phyloP scores from a whole-genome alignment of 1,140 invertebrate genomes.

The Philopotamus ludificatus region DNA sequence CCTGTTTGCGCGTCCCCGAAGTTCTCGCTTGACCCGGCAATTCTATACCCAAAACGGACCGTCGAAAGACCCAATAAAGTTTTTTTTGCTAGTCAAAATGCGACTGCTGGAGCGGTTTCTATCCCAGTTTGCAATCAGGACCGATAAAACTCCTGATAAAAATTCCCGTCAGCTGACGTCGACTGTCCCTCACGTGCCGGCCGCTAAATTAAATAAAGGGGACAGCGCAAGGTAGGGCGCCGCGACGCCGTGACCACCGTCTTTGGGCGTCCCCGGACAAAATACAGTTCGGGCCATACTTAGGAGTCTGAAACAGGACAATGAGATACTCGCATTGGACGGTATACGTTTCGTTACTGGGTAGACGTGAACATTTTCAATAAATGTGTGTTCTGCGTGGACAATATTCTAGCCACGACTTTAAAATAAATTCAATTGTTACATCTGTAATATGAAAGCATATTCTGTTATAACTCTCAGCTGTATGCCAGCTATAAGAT shows the following conservation, averaged over 20 bases:
- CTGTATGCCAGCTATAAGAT: too few relatives aligned
- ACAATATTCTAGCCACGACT: too few relatives aligned
- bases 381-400: too few relatives aligned
- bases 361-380: too few relatives aligned
- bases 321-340: too few relatives aligned
- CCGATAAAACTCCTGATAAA: slow-evolving; percentile 31
- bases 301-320: too few relatives aligned
- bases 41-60: background rate
- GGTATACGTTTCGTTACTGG: too few relatives aligned
- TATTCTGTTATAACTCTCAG: too few relatives aligned
- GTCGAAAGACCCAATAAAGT: slow-evolving; percentile 24
- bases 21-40: background rate
- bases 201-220: slow-evolving; percentile 40
- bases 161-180: slow-evolving; percentile 35
- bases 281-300: too few relatives aligned
- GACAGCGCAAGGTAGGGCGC: slow-evolving; percentile 25
- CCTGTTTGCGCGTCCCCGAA: background rate
- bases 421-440: too few relatives aligned
- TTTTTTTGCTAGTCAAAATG: background rate
- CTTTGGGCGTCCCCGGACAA: background rate
- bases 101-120: slow-evolving; percentile 9
- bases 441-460: too few relatives aligned
- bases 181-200: slow-evolving; percentile 36
- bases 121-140: slow-evolving; percentile 32
- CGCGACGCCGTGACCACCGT: slow-evolving; percentile 9